Evolutionary conservation across 2,113 vertebrate genomes (phyloP).

Genomic region (Mustela nigripes): DNA sequence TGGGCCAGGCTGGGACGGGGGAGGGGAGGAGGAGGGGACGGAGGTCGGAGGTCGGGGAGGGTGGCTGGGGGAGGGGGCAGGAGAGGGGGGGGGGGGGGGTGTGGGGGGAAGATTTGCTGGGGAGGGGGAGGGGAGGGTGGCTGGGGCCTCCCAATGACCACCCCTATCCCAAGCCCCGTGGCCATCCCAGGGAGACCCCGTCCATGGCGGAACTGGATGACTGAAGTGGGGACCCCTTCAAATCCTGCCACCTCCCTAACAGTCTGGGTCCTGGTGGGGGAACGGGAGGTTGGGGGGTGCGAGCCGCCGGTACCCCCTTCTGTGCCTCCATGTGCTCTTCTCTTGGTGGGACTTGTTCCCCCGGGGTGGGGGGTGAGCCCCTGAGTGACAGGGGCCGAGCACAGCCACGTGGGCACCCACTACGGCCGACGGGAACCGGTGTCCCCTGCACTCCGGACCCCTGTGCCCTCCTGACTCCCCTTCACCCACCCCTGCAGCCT

Average conservation of each 20-base stretch:
- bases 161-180: accelerated
- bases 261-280: neutral
- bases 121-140: too few relatives aligned
- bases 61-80: neutral
- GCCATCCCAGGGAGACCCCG: accelerated
- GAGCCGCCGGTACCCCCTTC: accelerated
- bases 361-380: accelerated
- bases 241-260: neutral
- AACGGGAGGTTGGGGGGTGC: accelerated
- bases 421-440: neutral
- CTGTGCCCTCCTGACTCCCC: neutral
- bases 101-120: too few relatives aligned
- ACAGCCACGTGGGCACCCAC: neutral
- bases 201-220: neutral
- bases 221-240: neutral
- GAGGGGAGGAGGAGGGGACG: accelerated
- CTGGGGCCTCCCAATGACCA: neutral
- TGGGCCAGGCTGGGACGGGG: too few relatives aligned
- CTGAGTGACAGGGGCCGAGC: accelerated
- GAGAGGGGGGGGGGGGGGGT: too few relatives aligned
- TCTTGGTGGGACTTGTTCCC: neutral
- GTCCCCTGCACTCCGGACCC: neutral
- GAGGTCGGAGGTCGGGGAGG: too few relatives aligned
- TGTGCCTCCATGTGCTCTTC: neutral
- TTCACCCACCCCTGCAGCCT: neutral